phyloP scores from a whole-genome alignment of 1,140 invertebrate species.

The Apis dorsata region DNA sequence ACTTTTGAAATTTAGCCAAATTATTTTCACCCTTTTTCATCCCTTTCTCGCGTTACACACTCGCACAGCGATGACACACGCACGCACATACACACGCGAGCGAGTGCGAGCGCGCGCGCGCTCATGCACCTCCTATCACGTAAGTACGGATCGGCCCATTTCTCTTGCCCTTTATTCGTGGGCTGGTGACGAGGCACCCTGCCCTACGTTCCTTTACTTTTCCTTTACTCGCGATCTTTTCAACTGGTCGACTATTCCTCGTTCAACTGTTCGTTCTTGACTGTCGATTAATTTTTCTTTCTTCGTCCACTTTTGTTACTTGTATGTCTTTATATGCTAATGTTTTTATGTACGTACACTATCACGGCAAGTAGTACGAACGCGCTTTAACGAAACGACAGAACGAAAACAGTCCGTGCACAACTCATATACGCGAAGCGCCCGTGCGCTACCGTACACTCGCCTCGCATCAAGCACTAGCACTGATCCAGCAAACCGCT shows the following conservation, averaged over 20 bases:
- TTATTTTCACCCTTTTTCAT: slow-evolving; percentile 29
- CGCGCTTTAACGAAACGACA: slow-evolving; percentile 26
- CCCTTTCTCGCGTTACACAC: slow-evolving; percentile 42
- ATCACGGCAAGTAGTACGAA: slow-evolving; percentile 23
- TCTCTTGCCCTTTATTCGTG: slow-evolving; percentile 62
- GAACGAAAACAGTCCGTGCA: slow-evolving; percentile 52
- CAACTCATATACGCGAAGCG: slow-evolving; percentile 44
- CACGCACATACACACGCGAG: slow-evolving; percentile 60
- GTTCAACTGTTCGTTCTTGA: not conserved
- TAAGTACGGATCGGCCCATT: slow-evolving; percentile 67
- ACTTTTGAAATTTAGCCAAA: slow-evolving; percentile 27
- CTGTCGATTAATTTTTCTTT: too few species aligned
- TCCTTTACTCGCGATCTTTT: slow-evolving; percentile 6
- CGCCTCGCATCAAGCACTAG: slow-evolving; percentile 63
- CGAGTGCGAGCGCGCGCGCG: slow-evolving; percentile 63
- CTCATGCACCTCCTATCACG: slow-evolving; percentile 67
- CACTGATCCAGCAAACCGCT: slow-evolving; percentile 58
- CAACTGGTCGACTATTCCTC: not conserved
- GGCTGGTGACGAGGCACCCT: slow-evolving; percentile 48
- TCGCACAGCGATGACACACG: slow-evolving; percentile 45
- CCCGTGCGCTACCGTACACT: slow-evolving; percentile 52
- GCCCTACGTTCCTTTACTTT: slow-evolving; percentile 13
- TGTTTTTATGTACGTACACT: not conserved
- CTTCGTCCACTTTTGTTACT: too few species aligned
- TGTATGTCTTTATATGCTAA: not conserved